These are phyloP conservation scores for Mormyrus lacerda DNA, from an alignment of 2,113 vertebrate genomes.

Conservation along the genomic window DNA sequence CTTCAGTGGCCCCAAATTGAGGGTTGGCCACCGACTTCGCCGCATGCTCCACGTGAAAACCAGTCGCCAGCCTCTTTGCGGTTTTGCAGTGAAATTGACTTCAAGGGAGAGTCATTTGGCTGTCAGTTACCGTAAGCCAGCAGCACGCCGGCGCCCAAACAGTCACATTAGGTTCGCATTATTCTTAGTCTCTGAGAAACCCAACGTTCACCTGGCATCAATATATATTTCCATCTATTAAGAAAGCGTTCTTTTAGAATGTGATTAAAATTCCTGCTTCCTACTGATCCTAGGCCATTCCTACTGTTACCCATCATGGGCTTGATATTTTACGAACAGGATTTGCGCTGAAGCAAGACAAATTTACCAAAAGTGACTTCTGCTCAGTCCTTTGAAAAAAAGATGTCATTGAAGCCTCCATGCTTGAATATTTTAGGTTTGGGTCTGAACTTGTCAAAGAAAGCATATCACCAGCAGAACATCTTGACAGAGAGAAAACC, in stretches of 20 bases:
- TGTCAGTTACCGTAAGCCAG: conserved; percentile 2
- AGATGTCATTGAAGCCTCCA: background rate
- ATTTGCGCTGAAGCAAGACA: background rate
- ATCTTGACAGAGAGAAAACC: background rate
- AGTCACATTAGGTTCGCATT: conserved; percentile 19
- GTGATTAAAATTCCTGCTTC: conserved; percentile 1
- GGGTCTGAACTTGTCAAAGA: background rate
- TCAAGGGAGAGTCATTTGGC: conserved; percentile 15
- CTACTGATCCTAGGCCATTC: background rate
- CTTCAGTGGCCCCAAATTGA: background rate
- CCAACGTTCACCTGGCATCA: background rate
- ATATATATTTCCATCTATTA: conserved; percentile 24
- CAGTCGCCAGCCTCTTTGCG: background rate
- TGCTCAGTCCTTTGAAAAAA: background rate
- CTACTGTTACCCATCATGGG: background rate
- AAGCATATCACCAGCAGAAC: background rate
- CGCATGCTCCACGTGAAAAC: background rate
- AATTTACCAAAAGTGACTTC: background rate
- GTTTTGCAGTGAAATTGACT: conserved; percentile 23
- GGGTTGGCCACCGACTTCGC: background rate
- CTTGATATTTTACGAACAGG: background rate
- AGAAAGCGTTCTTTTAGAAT: conserved; percentile 14
- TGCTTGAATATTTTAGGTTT: background rate
- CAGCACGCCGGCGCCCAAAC: background rate
- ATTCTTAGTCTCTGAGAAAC: conserved; percentile 5